These are phyloP conservation scores for Lamellibrachia luymesi DNA, from an alignment of 1,140 invertebrate genomes.

Conservation along the genomic window DNA sequence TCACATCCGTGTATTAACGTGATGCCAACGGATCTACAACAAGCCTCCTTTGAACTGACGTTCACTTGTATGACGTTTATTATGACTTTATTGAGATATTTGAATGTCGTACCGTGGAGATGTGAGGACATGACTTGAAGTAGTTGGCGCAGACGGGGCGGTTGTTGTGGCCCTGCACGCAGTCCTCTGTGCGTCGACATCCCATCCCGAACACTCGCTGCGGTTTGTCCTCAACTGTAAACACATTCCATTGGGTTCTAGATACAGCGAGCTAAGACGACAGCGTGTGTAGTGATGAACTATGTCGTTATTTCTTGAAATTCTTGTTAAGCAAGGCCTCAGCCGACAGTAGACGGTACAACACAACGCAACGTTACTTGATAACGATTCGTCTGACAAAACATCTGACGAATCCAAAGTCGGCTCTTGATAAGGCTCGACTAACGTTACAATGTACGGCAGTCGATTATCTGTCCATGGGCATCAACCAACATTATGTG, in stretches of 20 bases:
- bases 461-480: too few species aligned
- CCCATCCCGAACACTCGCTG: slow-evolving; percentile 27
- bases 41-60: too few species aligned
- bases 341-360: too few species aligned
- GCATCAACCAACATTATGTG: too few species aligned
- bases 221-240: slow-evolving; percentile 24
- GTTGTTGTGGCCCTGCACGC: slow-evolving; percentile 19
- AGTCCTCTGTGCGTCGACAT: slow-evolving; percentile 25
- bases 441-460: too few species aligned
- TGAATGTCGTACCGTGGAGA: slow-evolving; percentile 8
- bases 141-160: slow-evolving; percentile 21
- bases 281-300: background rate
- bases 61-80: too few species aligned
- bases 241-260: background rate
- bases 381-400: too few species aligned
- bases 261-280: too few species aligned
- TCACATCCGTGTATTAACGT: background rate
- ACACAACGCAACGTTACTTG: too few species aligned
- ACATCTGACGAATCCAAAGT: too few species aligned
- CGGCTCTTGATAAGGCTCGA: too few species aligned
- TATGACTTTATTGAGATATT: background rate
- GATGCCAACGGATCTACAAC: background rate
- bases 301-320: background rate
- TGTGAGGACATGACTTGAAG: slow-evolving; percentile 25
- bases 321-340: too few species aligned